Percentiles rank a stretch among this genome's conserved stretches.
Conservation (phyloP, 2,113 vertebrate species). For the Sinocyclocheilus grahami region DNA sequence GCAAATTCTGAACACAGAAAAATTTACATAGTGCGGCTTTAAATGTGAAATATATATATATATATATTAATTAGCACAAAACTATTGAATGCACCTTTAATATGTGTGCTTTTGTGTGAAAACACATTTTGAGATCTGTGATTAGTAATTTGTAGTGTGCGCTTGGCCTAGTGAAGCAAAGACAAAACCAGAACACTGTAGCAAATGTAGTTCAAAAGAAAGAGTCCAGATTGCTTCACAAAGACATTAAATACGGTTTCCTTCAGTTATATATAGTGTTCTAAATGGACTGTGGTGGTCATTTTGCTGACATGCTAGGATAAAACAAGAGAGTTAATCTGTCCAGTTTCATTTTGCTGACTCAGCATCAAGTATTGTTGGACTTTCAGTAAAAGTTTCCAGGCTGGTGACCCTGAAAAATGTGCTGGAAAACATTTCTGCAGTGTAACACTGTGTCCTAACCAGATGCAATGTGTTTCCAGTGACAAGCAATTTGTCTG, state of each 20-base stretch:
- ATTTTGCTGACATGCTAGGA: conserved; percentile 6
- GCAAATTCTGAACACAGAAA: no score
- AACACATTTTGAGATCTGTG: neutral
- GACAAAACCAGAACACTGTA: neutral
- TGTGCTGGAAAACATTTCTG: neutral
- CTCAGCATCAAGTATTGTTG: neutral
- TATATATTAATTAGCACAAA: neutral
- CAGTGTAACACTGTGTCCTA: neutral
- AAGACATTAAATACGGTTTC: neutral
- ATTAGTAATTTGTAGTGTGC: neutral
- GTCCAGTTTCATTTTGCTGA: neutral
- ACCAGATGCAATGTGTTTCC: neutral
- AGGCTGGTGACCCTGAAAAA: conserved; percentile 23
- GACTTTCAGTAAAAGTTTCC: neutral
- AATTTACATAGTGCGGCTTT: no score
- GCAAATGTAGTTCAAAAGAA: neutral
- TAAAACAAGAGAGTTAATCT: conserved; percentile 18
- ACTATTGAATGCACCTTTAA: neutral
- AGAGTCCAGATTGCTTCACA: neutral
- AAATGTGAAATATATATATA: no score
- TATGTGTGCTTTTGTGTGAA: neutral
- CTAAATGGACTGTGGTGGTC: neutral
- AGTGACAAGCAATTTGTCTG: conserved; percentile 7
- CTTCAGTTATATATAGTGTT: neutral
- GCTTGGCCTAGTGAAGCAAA: neutral